A percentile compares a stretch with the other conserved stretches of the same genome.
Conservation (phyloP, 2,888 invertebrate species). For the Gymnosoma rotundatum region DNA sequence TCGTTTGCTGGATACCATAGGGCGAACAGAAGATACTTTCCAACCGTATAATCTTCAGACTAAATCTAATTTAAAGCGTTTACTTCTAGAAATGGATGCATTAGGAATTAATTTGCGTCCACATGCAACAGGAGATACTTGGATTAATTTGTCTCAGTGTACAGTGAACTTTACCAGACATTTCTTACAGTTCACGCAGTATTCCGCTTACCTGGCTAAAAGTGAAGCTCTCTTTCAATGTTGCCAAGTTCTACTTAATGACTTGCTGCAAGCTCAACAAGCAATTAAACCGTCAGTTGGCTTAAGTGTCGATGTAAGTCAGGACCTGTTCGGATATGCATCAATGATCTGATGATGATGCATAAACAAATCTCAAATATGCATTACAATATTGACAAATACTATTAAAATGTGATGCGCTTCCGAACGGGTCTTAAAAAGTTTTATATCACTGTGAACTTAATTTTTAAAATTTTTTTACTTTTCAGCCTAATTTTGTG, state of each 20-base stretch:
- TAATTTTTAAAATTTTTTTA: not conserved
- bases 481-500: constrained; percentile 81
- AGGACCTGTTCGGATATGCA: too few relatives aligned
- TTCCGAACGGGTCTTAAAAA: not conserved
- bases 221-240: constrained; percentile 79
- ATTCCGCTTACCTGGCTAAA: constrained; percentile 81
- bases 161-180: constrained; percentile 81
- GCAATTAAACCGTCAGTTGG: constrained; percentile 79
- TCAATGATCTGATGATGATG: too few relatives aligned
- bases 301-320: constrained; percentile 80
- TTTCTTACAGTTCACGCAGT: constrained; percentile 79
- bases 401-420: too few relatives aligned
- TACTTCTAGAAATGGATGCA: constrained; percentile 79
- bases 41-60: constrained; percentile 82
- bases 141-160: constrained; percentile 81
- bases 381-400: too few relatives aligned
- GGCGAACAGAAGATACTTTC: constrained; percentile 82
- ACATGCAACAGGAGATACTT: constrained; percentile 81
- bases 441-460: not conserved
- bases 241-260: constrained; percentile 78
- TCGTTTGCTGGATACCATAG: constrained; percentile 80
- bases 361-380: too few relatives aligned
- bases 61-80: constrained; percentile 80
- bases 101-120: constrained; percentile 80
- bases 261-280: constrained; percentile 80